These are phyloP conservation scores for Coilia nasus DNA, from an alignment of 2,797 vertebrate genomes.

Conservation along the genomic window DNA sequence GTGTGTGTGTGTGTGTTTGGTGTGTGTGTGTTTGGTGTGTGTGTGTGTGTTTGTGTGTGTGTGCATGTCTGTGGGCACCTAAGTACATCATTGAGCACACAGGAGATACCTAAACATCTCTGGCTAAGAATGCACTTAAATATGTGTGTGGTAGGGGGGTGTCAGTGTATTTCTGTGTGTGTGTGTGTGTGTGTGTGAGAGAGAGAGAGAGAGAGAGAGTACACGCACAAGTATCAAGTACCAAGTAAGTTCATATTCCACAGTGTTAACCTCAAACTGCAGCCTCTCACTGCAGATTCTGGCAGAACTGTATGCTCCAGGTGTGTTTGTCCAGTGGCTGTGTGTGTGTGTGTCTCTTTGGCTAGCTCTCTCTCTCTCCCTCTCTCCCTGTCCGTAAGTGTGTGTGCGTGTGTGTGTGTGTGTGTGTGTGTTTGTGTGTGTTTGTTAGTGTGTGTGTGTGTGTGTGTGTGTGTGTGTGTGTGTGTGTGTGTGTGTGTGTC, in stretches of 20 bases:
- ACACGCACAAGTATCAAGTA: too few relatives aligned
- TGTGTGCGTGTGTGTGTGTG: not conserved
- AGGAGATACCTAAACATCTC: too few relatives aligned
- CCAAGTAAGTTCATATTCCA: not conserved
- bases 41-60: slow-evolving; percentile 4
- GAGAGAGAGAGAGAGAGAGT: not conserved
- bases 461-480: too few relatives aligned
- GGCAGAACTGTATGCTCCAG: not conserved
- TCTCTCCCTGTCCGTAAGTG: not conserved
- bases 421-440: not conserved
- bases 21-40: not conserved
- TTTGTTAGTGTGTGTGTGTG: too few relatives aligned
- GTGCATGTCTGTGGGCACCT: not conserved
- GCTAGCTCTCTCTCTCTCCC: too few relatives aligned
- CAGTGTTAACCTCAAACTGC: not conserved
- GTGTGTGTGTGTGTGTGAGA: slow-evolving; percentile 3
- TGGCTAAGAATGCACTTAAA: too few relatives aligned
- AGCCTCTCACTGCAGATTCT: not conserved
- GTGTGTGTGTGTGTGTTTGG: slow-evolving; percentile 9
- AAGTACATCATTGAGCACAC: too few relatives aligned
- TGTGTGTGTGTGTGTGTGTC: too few relatives aligned
- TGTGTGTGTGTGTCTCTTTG: not conserved
- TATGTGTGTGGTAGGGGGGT: too few relatives aligned
- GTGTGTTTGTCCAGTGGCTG: not conserved
- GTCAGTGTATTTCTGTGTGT: not conserved